Conservation (phyloP, 2,797 vertebrate species). For the Bradypus variegatus region DNA sequence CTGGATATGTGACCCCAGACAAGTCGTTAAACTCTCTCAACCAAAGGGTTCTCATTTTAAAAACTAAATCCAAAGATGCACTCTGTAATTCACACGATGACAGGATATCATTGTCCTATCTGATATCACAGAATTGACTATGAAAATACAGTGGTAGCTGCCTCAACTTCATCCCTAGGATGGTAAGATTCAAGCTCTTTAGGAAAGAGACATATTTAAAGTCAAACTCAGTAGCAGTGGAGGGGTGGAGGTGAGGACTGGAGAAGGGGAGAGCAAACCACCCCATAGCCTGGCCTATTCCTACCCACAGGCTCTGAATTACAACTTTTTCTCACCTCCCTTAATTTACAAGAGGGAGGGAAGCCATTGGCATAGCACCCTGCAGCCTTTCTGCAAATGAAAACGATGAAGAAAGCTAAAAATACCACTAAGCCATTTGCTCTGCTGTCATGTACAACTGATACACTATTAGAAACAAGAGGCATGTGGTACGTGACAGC, state of each 20-base stretch:
- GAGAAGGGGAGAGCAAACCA: not conserved
- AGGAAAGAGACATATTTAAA: not conserved
- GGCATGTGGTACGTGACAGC: not conserved
- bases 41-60: not conserved
- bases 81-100: not conserved
- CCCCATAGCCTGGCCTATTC: fast-evolving
- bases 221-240: not conserved
- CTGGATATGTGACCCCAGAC: not conserved
- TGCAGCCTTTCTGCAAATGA: not conserved
- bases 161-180: not conserved
- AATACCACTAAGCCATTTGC: not conserved
- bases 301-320: not conserved
- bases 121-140: not conserved
- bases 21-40: not conserved
- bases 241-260: not conserved
- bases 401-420: conserved; percentile 1
- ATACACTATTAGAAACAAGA: not conserved
- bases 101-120: not conserved
- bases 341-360: not conserved
- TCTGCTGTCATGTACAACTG: fast-evolving
- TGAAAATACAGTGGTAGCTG: not conserved
- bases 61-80: not conserved
- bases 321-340: not conserved
- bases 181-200: not conserved
- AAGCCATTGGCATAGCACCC: not conserved